Conservation (phyloP, 2,888 invertebrate species). For the Aphidoletes aphidimyza region DNA sequence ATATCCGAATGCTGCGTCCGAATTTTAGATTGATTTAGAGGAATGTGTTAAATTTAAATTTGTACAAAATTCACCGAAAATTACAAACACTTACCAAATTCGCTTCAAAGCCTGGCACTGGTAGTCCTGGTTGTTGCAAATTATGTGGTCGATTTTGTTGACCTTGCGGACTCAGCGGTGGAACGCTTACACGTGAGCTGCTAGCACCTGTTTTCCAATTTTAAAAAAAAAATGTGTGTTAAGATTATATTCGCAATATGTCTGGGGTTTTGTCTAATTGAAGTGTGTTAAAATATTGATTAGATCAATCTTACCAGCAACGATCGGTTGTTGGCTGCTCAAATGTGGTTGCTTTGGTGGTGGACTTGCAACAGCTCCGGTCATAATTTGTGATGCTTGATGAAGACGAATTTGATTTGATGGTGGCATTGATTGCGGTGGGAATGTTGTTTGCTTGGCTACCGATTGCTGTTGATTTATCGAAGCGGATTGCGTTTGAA, state of each 20-base stretch:
- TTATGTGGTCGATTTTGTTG: slow-evolving; percentile 68
- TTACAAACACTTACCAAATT: slow-evolving; percentile 74
- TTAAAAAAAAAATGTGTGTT: too few relatives aligned
- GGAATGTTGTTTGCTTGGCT: slow-evolving; percentile 58
- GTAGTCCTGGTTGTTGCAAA: slow-evolving; percentile 69
- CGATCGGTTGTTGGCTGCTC: slow-evolving; percentile 66
- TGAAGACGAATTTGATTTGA: slow-evolving; percentile 60
- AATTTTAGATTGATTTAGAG: slow-evolving; percentile 60
- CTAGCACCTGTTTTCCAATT: slow-evolving; percentile 67
- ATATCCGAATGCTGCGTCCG: slow-evolving; percentile 70
- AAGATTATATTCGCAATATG: too few relatives aligned
- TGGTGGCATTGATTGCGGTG: slow-evolving; percentile 57
- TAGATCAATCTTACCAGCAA: slow-evolving; percentile 66
- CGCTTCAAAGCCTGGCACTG: slow-evolving; percentile 73
- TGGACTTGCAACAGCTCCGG: slow-evolving; percentile 70
- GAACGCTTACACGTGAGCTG: slow-evolving; percentile 70
- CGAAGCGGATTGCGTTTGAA: not conserved
- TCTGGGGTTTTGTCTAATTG: not conserved
- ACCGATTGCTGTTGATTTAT: slow-evolving; percentile 30
- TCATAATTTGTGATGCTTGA: slow-evolving; percentile 67
- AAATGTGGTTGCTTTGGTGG: slow-evolving; percentile 68
- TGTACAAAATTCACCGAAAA: slow-evolving; percentile 36
- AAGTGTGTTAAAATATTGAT: not conserved
- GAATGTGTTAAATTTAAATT: not conserved
- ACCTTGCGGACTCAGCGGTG: slow-evolving; percentile 72